These are phyloP conservation scores for Tursiops truncatus DNA, from an alignment of 2,113 vertebrate species.

Conservation along the genomic window DNA sequence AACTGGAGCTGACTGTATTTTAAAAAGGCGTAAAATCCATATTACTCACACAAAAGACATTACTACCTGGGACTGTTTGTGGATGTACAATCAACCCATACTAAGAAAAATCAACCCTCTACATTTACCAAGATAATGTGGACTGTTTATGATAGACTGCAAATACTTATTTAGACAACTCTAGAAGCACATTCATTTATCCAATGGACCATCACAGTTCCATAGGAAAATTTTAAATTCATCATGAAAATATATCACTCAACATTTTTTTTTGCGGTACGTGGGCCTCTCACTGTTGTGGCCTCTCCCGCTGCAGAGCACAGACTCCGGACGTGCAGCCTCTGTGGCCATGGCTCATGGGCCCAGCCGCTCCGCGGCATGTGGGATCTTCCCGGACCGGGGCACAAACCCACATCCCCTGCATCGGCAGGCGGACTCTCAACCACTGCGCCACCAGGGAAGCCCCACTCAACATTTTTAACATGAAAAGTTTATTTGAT, in stretches of 20 bases:
- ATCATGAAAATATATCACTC: constrained; percentile 37
- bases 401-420: too few relatives aligned
- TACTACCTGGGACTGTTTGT: neutral
- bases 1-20: neutral
- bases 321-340: too few relatives aligned
- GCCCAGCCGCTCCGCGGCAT: too few relatives aligned
- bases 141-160: neutral
- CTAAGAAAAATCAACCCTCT: constrained; percentile 27
- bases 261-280: neutral
- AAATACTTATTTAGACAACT: constrained; percentile 27
- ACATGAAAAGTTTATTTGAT: neutral
- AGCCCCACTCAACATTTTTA: neutral
- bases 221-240: constrained; percentile 13
- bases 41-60: constrained; percentile 34
- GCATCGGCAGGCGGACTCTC: too few relatives aligned
- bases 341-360: too few relatives aligned
- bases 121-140: constrained; percentile 28
- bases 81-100: neutral
- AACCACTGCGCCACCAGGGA: too few relatives aligned
- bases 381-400: too few relatives aligned
- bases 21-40: constrained; percentile 13
- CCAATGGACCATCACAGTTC: neutral
- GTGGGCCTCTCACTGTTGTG: too few relatives aligned
- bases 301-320: too few relatives aligned
- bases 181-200: constrained; percentile 37